Percentiles rank a stretch among this genome's conserved stretches.
These are phyloP conservation scores for Lophura nycthemera DNA, from an alignment of 2,113 vertebrate species.

Conservation along the genomic window DNA sequence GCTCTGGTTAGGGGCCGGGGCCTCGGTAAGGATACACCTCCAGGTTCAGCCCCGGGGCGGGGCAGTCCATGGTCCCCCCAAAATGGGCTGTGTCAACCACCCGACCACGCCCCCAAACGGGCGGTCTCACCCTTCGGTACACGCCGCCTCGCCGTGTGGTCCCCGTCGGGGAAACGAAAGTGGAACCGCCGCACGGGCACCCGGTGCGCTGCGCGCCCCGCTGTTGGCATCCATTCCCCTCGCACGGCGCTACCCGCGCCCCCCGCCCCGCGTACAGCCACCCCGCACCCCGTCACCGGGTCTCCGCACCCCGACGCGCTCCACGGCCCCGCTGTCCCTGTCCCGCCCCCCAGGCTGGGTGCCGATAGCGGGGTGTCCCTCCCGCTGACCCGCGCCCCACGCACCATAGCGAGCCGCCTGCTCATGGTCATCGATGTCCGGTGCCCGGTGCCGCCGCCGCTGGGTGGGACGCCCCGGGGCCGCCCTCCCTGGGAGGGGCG, in stretches of 20 bases:
- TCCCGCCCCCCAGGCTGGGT: no score
- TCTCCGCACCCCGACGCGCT: neutral
- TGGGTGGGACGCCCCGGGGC: neutral
- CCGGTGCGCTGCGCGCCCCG: neutral
- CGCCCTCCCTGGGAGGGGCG: neutral
- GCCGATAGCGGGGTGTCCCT: neutral
- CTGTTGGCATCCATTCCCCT: no score
- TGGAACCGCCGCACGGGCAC: neutral
- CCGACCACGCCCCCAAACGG: neutral
- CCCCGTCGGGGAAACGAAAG: constrained; percentile 14
- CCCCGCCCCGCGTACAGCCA: neutral
- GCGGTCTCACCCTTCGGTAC: fast-evolving
- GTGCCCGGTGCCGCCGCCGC: no score
- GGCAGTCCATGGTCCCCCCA: neutral
- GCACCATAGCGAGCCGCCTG: neutral
- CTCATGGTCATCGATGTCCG: neutral
- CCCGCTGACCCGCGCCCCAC: neutral
- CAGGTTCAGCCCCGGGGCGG: neutral
- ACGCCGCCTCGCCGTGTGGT: neutral
- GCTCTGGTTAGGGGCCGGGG: neutral
- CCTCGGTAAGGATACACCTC: no score
- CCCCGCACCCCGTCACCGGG: neutral
- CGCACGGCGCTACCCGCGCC: neutral
- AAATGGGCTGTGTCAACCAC: fast-evolving
- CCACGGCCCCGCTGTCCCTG: no score